phyloP scores from a whole-genome alignment of 2,797 vertebrate species.

The Corythornis leucogaster region DNA sequence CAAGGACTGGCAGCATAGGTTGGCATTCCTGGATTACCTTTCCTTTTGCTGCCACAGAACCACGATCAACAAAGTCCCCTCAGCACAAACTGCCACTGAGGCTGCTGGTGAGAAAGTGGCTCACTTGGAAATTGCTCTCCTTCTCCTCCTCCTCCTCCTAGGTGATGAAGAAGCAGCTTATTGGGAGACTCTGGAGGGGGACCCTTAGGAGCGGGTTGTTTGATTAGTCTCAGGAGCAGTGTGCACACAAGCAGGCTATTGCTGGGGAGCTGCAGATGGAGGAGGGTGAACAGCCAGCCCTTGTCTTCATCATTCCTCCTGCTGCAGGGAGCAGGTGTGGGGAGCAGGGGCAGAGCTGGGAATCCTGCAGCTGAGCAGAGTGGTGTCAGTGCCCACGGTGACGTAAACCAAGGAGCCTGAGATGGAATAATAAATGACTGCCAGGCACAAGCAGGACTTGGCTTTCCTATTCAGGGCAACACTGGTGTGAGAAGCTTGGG shows the following conservation, averaged over 20 bases:
- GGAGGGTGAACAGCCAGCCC: neutral
- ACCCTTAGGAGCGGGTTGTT: neutral
- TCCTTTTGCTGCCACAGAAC: neutral
- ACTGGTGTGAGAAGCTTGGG: neutral
- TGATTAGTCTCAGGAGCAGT: neutral
- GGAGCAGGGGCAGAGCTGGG: neutral
- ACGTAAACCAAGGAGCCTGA: rapidly evolving
- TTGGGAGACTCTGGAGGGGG: neutral
- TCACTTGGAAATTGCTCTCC: neutral
- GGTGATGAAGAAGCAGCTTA: neutral
- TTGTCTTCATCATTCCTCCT: neutral
- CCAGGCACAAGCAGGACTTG: neutral
- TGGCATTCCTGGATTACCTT: neutral
- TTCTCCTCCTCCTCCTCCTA: neutral
- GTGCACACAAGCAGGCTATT: neutral
- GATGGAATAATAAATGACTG: neutral
- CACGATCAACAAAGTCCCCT: neutral
- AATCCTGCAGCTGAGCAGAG: neutral
- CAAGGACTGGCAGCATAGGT: neutral
- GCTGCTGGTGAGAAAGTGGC: neutral
- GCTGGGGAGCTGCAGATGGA: neutral
- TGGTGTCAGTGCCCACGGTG: neutral
- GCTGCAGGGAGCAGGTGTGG: neutral
- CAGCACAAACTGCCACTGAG: neutral
- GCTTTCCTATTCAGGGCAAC: neutral